Evolutionary conservation across 2,888 invertebrate species (phyloP).

Genomic region (Copidosoma aretas): DNA sequence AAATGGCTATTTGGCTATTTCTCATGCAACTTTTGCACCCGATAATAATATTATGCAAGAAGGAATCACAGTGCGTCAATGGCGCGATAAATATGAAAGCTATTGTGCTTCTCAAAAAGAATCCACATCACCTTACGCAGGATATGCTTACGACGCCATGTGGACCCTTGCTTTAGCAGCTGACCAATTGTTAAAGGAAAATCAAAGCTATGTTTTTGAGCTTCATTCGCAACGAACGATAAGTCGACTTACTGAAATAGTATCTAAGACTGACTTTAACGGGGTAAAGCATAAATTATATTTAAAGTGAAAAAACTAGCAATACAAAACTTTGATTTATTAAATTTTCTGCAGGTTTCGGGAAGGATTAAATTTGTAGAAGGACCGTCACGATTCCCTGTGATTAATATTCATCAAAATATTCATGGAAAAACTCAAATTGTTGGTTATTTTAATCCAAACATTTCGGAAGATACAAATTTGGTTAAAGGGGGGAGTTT

Average conservation of each 20-base stretch:
- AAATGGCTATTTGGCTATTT: slow-evolving; percentile 75
- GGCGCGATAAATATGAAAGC: slow-evolving; percentile 65
- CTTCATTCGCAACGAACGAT: slow-evolving; percentile 66
- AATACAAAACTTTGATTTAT: too few species aligned
- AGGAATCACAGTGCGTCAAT: slow-evolving; percentile 70
- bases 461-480: slow-evolving; percentile 61
- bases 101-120: slow-evolving; percentile 47
- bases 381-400: slow-evolving; percentile 72
- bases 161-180: slow-evolving; percentile 81
- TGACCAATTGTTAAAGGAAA: slow-evolving; percentile 69
- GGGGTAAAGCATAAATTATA: too few species aligned
- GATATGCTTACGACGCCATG: slow-evolving; percentile 82
- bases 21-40: slow-evolving; percentile 72
- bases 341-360: slow-evolving; percentile 60
- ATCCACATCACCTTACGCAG: slow-evolving; percentile 71
- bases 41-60: slow-evolving; percentile 71
- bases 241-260: slow-evolving; percentile 69
- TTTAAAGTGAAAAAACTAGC: too few species aligned
- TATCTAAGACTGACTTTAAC: slow-evolving; percentile 72
- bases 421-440: slow-evolving; percentile 62
- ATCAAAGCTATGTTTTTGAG: slow-evolving; percentile 67
- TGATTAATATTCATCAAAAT: slow-evolving; percentile 70
- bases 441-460: slow-evolving; percentile 69
- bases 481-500: slow-evolving; percentile 66
- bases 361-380: slow-evolving; percentile 75